A percentile compares a stretch with the other conserved stretches of the same genome.
Conservation (phyloP, 2,113 vertebrate species). For the Rhinopomastus cyanomelas region DNA sequence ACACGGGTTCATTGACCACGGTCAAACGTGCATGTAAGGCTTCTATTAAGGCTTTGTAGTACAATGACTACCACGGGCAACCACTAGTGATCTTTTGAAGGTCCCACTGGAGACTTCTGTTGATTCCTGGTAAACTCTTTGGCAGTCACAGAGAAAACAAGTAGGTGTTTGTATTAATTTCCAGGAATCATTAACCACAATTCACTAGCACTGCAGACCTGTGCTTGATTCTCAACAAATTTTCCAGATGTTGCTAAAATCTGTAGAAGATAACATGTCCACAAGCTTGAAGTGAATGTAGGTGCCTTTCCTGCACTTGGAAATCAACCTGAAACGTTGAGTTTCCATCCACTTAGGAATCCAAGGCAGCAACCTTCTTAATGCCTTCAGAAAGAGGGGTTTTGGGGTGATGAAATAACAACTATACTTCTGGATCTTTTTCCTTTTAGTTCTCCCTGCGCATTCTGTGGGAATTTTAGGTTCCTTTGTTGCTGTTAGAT, state of each 20-base stretch:
- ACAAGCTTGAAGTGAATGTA: neutral
- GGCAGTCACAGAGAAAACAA: neutral
- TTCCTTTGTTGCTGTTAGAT: neutral
- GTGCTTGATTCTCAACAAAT: rapidly evolving
- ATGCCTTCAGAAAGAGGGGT: neutral
- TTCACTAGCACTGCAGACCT: too few species aligned
- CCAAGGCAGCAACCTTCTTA: neutral
- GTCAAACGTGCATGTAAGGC: neutral
- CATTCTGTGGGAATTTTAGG: neutral
- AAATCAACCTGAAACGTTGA: neutral
- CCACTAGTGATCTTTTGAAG: neutral
- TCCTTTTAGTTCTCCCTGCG: neutral
- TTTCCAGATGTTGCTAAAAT: neutral
- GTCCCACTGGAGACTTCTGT: neutral
- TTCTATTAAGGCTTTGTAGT: neutral
- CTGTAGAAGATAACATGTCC: rapidly evolving
- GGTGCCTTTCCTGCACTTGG: neutral
- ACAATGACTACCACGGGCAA: neutral
- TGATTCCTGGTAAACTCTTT: neutral
- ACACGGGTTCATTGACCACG: too few species aligned
- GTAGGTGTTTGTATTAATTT: neutral
- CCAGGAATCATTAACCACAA: neutral
- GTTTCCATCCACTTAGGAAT: neutral
- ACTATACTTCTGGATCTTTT: neutral
- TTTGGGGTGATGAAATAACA: neutral